Base-by-base conservation (phyloP, 2,888 invertebrate genomes). In the Marronus borbonicus region DNA sequence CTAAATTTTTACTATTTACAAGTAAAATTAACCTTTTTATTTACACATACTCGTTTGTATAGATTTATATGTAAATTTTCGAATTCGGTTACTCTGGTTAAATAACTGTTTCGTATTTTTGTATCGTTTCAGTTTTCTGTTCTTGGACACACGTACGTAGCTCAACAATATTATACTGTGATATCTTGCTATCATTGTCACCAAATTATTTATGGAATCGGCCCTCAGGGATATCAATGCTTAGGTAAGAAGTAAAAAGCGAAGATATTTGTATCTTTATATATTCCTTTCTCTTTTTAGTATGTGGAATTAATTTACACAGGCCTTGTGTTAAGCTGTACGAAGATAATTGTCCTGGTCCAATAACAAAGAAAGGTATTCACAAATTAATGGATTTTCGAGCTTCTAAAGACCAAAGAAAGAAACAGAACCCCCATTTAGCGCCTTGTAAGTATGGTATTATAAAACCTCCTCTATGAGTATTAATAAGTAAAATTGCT, bases 161-260 rank as follows among this genome's bases (percentile, higher is more conserved):
- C 95, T 84, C 94, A 95, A 86, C 96, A 97, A 89, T 95, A 98
- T 90, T 95, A 94, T 86, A 94, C 95, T 82, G 95, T 97, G 86
- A 96, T 96, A 82, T 93, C 94, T 89, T 99, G 99, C 89, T 96
- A 97, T 90, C 95, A 96, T 89, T 99, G 99, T 90, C 95, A 96
- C 86, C 92, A 93, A 86, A 94, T 96, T 82, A 94, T 99, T 84
- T 96, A 97, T 92, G 99, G 99, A 70, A 95, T 99, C 79, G 97
- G 98, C 85, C 97, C 98, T 82, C 98, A 99, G 90, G 98, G 98
- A 78, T 98, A 96, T 91, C 95, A 97, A 86, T 99, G 99, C 89
- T 93, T 94, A 87, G 95, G 98, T 97, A 90, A 89, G 20, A 97
- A 90, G 89, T 10, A 20, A 31, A 36, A 24, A 75, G 12, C 24